Evolutionary conservation across 2,888 invertebrate species (phyloP), one percentile per base, ranked within the genome.

Genomic region (Epinotia brunnichana): DNA sequence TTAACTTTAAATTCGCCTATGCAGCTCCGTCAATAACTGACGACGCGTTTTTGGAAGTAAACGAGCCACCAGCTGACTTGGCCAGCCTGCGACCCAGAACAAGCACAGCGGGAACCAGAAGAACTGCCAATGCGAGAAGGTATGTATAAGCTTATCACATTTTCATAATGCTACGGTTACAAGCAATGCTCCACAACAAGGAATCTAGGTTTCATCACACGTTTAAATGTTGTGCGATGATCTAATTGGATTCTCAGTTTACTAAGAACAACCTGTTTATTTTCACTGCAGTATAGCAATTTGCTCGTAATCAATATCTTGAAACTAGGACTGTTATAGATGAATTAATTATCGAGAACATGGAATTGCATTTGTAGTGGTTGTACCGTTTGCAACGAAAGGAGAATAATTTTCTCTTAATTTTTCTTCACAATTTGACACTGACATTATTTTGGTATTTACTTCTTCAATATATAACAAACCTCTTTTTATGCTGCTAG

Each of bases 111-210:
- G 92, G 90, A 10, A 92, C 92, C 0, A 81, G 92, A n/a, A 85
- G 90, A n/a, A 92, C 92, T 10, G 91, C 92, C 7, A 92, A 92
- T 79, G 81, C 93, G 0, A 88, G 93, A 80, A 85, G 93, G 93
- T 93, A 88, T 76, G 83, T 76, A 69, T 17, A 9, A 17, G 15
- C n/a, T 56, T 2, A n/a, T 15, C 10, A 15, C 9, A 4, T 39
- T 39, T 15, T 10, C 2, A 29, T 64, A 39, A 15, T 21, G 39
- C 53, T 39, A 15, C 10, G 17, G 2, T 24, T 63, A 51, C 39
- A 64, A 53, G 64, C 64, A 21, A 57, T 15, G 39, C 19, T 63
- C 54, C 7, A 63, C 17, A 19, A 53, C 15, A 9, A 48, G 19
- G 19, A 60, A 61, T 61, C 13, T 61, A 13, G 24, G 44, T 24